Conservation (phyloP, 2,797 vertebrate genomes). For the Ctenochaetus hawaiiensis region DNA sequence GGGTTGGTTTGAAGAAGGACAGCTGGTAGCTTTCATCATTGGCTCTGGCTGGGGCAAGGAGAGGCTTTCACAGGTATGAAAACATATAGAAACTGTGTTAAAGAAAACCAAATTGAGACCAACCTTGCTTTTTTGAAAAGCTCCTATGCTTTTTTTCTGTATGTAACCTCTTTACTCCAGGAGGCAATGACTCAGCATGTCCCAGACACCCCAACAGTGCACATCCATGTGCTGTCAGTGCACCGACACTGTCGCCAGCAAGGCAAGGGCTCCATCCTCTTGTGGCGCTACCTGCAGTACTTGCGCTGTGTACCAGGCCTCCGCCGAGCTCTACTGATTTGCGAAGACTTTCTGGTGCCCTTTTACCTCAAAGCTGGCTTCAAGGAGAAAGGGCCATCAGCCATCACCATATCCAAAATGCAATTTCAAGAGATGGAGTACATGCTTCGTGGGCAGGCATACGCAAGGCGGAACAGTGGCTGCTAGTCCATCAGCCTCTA, state of each 20-base stretch:
- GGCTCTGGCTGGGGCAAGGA: constrained; percentile 87
- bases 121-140: neutral
- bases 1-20: constrained; percentile 89
- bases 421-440: constrained; percentile 87
- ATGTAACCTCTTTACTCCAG: constrained; percentile 50
- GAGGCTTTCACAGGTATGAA: constrained; percentile 82
- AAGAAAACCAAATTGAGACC: neutral
- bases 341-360: constrained; percentile 86
- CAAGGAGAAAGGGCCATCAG: constrained; percentile 81
- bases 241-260: constrained; percentile 88
- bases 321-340: constrained; percentile 84
- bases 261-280: constrained; percentile 87
- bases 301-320: constrained; percentile 81
- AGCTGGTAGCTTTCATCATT: constrained; percentile 87
- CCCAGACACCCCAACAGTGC: constrained; percentile 76
- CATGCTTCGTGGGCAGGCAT: constrained; percentile 77
- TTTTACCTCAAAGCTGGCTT: constrained; percentile 88
- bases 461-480: constrained; percentile 84
- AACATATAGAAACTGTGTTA: neutral
- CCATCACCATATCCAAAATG: constrained; percentile 81
- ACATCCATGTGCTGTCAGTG: constrained; percentile 88
- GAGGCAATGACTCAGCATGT: constrained; percentile 86
- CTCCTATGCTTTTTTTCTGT: neutral
- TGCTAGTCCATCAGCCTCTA: constrained; percentile 66
- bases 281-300: constrained; percentile 89